Evolutionary conservation across 1,140 invertebrate genomes (phyloP).

Genomic region (Drosophila azteca): DNA sequence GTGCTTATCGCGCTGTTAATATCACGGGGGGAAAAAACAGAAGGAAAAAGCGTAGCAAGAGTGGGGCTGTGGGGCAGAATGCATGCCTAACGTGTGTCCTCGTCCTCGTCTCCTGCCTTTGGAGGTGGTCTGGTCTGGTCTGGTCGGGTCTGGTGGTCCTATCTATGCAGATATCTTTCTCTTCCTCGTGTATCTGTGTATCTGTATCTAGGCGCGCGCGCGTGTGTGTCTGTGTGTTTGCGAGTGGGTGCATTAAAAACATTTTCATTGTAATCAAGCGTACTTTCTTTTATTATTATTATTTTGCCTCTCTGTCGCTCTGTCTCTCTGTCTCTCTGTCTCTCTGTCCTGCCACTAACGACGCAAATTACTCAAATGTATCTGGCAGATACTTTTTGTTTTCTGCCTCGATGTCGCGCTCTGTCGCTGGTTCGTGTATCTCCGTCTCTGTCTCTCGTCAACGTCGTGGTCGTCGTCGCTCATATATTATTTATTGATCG

Average conservation of each 20-base stretch:
- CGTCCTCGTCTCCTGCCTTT: slow-evolving; percentile 46
- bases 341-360: slow-evolving; percentile 60
- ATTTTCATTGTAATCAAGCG: slow-evolving; percentile 83
- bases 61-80: slow-evolving; percentile 22
- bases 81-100: slow-evolving; percentile 53
- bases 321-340: slow-evolving; percentile 66
- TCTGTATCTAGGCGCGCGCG: slow-evolving; percentile 12
- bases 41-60: slow-evolving; percentile 8
- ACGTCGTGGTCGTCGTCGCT: slow-evolving; percentile 49
- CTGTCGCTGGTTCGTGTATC: slow-evolving; percentile 50
- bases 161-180: slow-evolving; percentile 83
- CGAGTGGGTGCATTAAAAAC: slow-evolving; percentile 66
- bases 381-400: slow-evolving; percentile 78
- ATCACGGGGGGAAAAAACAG: slow-evolving; percentile 47
- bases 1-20: slow-evolving; percentile 79
- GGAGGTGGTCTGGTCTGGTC: slow-evolving; percentile 2
- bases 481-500: slow-evolving; percentile 82
- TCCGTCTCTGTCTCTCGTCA: slow-evolving; percentile 6
- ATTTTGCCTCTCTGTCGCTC: slow-evolving; percentile 70
- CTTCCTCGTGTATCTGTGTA: slow-evolving; percentile 23
- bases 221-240: background rate
- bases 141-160: slow-evolving; percentile 5
- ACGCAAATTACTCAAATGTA: slow-evolving; percentile 83
- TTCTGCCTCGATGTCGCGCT: slow-evolving; percentile 24
- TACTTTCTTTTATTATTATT: slow-evolving; percentile 83